Percentiles rank a stretch among this genome's conserved stretches.
Evolutionary conservation across 2,888 invertebrate species (phyloP).

Genomic region (Prenolepis imparis): DNA sequence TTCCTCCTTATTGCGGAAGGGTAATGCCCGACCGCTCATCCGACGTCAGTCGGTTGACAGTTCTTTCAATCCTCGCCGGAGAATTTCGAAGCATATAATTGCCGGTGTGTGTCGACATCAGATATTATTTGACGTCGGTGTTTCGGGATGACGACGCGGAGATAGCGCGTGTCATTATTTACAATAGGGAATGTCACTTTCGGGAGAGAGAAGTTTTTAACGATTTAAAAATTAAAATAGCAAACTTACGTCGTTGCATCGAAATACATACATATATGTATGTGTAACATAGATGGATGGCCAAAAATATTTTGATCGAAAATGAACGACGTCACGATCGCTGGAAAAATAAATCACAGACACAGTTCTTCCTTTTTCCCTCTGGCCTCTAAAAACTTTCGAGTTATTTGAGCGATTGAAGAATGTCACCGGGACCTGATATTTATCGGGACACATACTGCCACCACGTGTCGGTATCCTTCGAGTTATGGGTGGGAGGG

Average conservation of each 20-base stretch:
- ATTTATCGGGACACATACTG: conserved; percentile 66
- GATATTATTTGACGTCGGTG: conserved; percentile 32
- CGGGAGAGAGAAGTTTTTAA: background rate
- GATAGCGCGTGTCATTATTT: background rate
- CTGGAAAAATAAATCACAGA: conserved; percentile 35
- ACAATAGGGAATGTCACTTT: too few relatives aligned
- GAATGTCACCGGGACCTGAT: conserved; percentile 13
- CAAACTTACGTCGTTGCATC: background rate
- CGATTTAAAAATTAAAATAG: background rate
- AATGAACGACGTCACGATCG: conserved; percentile 3
- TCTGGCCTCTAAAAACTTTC: background rate
- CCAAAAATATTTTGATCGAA: conserved; percentile 10
- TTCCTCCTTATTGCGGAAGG: conserved; percentile 59
- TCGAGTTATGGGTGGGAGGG: background rate
- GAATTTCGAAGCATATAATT: conserved; percentile 41
- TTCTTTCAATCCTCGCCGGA: conserved; percentile 46
- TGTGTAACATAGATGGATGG: too few relatives aligned
- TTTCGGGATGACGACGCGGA: conserved; percentile 18
- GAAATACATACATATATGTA: background rate
- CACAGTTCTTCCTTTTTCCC: background rate
- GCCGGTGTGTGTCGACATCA: conserved; percentile 16
- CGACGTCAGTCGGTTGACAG: conserved; percentile 51
- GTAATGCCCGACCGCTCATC: conserved; percentile 59
- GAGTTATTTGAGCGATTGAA: background rate
- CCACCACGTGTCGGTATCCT: conserved; percentile 68